Conservation (phyloP, 2,113 vertebrate genomes). For the Emydura subglobosa region DNA sequence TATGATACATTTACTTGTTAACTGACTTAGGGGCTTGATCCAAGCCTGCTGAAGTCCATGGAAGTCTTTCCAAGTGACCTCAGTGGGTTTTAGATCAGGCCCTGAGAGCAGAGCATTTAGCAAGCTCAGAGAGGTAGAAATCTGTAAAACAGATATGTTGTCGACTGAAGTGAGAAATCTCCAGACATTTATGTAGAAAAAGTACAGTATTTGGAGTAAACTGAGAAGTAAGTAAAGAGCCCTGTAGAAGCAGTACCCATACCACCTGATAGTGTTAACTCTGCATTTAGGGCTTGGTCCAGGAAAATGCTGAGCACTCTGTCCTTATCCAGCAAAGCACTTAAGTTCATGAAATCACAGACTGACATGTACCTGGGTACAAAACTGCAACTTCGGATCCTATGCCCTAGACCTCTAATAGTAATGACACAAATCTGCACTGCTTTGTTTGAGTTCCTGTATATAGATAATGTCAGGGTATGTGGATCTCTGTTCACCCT, state of each 20-base stretch:
- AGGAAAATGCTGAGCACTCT: not conserved
- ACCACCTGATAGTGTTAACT: not conserved
- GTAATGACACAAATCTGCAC: not conserved
- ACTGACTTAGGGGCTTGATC: not conserved
- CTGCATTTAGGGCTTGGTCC: not conserved
- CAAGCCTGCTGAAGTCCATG: not conserved
- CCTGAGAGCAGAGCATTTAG: not conserved
- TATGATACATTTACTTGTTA: not conserved
- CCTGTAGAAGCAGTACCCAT: not conserved
- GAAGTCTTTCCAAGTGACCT: too few species aligned
- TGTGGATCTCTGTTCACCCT: not conserved
- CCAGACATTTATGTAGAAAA: not conserved
- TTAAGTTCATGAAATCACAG: not conserved
- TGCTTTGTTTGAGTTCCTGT: not conserved
- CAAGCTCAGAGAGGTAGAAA: not conserved
- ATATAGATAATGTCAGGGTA: not conserved
- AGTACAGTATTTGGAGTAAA: not conserved
- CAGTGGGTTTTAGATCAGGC: not conserved
- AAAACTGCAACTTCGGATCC: not conserved
- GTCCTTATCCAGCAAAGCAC: not conserved
- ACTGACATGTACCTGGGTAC: not conserved
- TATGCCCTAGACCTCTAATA: not conserved
- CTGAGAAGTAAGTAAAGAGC: not conserved
- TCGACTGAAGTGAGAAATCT: not conserved
- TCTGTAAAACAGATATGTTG: not conserved